phyloP scores from a whole-genome alignment of 2,797 vertebrate species.

The Poecilia wingei region DNA sequence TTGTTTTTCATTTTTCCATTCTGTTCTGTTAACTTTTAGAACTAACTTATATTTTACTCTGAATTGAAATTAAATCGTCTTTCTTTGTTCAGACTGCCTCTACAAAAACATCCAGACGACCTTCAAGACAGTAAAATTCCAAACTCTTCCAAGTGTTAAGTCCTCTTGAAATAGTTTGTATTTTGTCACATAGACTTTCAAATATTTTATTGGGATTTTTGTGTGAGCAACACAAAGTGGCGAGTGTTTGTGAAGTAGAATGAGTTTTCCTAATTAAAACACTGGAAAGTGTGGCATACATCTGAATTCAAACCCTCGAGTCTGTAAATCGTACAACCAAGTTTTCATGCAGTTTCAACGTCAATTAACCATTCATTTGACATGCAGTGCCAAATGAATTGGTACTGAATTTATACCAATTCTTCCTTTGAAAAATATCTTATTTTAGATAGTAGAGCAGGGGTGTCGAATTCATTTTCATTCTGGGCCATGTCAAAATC shows the following conservation, averaged over 20 bases:
- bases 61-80: slow-evolving; percentile 12
- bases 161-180: neutral
- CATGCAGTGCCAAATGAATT: too few relatives aligned
- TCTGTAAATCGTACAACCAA: neutral
- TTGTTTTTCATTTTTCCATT: slow-evolving; percentile 25
- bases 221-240: neutral
- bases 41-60: slow-evolving; percentile 6
- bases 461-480: neutral
- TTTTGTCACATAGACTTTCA: neutral
- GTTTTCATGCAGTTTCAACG: neutral
- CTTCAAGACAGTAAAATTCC: neutral
- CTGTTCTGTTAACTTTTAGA: slow-evolving; percentile 8
- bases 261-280: neutral
- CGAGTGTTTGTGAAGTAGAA: neutral
- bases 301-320: neutral
- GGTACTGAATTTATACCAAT: neutral
- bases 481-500: too few relatives aligned
- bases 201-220: neutral
- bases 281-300: neutral
- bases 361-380: too few relatives aligned
- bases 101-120: neutral
- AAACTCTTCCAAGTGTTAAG: neutral
- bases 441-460: neutral
- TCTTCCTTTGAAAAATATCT: neutral
- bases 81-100: neutral